Conservation (phyloP, 92 coral and sea anemone species). For the Paramuricea clavata region DNA sequence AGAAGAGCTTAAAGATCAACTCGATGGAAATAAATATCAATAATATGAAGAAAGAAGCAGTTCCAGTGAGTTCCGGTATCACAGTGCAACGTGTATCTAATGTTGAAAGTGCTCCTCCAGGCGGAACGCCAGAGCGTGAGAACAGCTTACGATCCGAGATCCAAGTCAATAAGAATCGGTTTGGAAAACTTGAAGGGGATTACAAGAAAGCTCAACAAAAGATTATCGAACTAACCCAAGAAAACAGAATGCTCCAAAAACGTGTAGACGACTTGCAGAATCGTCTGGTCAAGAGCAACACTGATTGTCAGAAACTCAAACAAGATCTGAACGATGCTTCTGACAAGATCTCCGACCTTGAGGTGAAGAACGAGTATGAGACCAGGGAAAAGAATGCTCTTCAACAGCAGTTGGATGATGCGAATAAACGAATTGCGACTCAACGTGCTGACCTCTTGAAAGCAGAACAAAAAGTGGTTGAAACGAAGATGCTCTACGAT, state of each 20-base stretch:
- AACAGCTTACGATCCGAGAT: constrained; percentile 77
- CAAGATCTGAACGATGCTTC: constrained; percentile 67
- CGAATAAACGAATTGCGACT: constrained; percentile 67
- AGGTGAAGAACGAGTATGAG: constrained; percentile 84
- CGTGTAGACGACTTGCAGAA: constrained; percentile 65
- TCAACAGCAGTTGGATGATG: constrained; percentile 75
- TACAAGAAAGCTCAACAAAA: constrained; percentile 73
- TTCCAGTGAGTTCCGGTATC: constrained; percentile 59
- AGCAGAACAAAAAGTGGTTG: constrained; percentile 75
- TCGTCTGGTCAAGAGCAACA: constrained; percentile 58
- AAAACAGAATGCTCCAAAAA: constrained; percentile 67
- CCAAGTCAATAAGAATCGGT: constrained; percentile 65
- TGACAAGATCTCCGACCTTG: constrained; percentile 78
- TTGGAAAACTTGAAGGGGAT: constrained; percentile 68
- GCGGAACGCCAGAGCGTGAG: constrained; percentile 85
- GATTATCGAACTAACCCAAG: constrained; percentile 72
- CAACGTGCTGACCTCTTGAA: constrained; percentile 76
- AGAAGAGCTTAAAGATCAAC: constrained; percentile 70
- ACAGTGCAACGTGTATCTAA: constrained; percentile 79
- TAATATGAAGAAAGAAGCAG: constrained; percentile 71
- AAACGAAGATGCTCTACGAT: constrained; percentile 73
- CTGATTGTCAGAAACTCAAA: constrained; percentile 70
- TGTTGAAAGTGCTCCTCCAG: constrained; percentile 79
- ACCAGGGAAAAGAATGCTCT: constrained; percentile 72
- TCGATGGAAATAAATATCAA: constrained; percentile 87